phyloP scores from a whole-genome alignment of 2,888 invertebrate species.

The Netelia melanura region DNA sequence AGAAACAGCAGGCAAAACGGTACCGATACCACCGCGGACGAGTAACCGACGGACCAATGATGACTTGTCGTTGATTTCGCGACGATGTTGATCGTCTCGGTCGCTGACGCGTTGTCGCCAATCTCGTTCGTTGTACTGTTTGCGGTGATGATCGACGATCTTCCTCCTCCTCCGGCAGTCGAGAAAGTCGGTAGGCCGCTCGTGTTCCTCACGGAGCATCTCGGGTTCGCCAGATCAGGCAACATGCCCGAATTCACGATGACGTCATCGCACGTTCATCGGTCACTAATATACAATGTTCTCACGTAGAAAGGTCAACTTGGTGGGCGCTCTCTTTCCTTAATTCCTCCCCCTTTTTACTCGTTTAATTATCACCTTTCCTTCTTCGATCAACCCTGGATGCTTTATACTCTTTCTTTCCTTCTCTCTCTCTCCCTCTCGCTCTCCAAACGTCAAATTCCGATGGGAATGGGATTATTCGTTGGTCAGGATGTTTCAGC shows the following conservation, averaged over 20 bases:
- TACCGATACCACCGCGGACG: slow-evolving; percentile 52
- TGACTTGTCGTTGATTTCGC: slow-evolving; percentile 53
- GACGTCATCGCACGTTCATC: slow-evolving; percentile 68
- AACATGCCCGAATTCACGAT: slow-evolving; percentile 73
- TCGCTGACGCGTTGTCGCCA: slow-evolving; percentile 28
- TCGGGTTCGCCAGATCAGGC: slow-evolving; percentile 69
- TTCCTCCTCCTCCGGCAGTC: slow-evolving; percentile 48
- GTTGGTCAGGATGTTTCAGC: background rate
- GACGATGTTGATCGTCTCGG: slow-evolving; percentile 23
- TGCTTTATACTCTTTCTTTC: background rate
- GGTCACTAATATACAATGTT: slow-evolving; percentile 48
- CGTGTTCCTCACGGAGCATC: slow-evolving; percentile 70
- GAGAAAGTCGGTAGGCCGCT: slow-evolving; percentile 61
- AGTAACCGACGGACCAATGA: slow-evolving; percentile 17
- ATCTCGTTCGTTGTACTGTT: slow-evolving; percentile 52
- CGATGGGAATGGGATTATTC: background rate
- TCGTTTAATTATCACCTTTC: background rate
- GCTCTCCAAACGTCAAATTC: background rate
- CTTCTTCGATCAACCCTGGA: background rate
- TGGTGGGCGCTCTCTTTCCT: too few species aligned
- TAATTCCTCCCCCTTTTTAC: background rate
- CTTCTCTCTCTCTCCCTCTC: background rate
- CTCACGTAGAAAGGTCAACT: background rate
- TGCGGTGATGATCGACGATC: slow-evolving; percentile 31
- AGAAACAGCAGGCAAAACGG: slow-evolving; percentile 63